A percentile compares a stretch with the other conserved stretches of the same genome.
These are phyloP conservation scores for Plotosus lineatus DNA, from an alignment of 2,113 vertebrate genomes.

Conservation along the genomic window DNA sequence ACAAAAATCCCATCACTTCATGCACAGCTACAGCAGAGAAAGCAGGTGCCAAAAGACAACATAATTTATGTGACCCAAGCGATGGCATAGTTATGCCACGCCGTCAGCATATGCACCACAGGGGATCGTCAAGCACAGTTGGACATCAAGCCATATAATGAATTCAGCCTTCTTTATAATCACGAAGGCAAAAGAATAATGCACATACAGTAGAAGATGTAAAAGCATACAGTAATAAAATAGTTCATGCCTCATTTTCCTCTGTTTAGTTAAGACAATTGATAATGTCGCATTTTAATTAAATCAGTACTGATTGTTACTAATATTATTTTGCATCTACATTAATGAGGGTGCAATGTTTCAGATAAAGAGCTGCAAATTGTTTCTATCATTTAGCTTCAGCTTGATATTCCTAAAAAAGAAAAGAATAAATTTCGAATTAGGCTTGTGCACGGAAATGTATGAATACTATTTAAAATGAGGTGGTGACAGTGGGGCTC, in stretches of 20 bases:
- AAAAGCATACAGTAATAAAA: conserved; percentile 12
- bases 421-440: neutral
- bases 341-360: neutral
- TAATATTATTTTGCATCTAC: neutral
- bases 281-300: neutral
- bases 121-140: neutral
- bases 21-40: conserved; percentile 6
- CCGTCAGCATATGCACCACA: neutral
- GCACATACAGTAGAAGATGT: conserved; percentile 2
- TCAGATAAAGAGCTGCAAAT: neutral
- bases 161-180: conserved; percentile 25
- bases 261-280: neutral
- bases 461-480: conserved; percentile 12
- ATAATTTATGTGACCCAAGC: neutral
- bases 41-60: conserved; percentile 34
- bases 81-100: neutral
- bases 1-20: conserved; percentile 36
- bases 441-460: neutral
- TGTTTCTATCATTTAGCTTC: neutral
- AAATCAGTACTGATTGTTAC: neutral
- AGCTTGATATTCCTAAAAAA: neutral
- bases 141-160: neutral
- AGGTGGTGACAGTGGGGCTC: no score
- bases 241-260: neutral
- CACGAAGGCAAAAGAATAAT: neutral